Evolutionary conservation across 2,888 invertebrate species (phyloP).

Genomic region (Syrista parreyssii): DNA sequence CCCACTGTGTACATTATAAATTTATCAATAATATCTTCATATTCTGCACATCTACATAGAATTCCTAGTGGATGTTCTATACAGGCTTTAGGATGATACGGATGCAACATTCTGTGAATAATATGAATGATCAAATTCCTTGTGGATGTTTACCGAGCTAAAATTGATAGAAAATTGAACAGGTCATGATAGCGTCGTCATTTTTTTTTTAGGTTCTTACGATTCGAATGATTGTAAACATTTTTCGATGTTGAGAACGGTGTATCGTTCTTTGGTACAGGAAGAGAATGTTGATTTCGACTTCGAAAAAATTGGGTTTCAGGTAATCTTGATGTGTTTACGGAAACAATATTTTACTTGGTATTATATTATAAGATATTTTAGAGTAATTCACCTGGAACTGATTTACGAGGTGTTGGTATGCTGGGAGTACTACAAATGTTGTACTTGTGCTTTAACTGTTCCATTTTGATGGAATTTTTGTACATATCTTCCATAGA

Average conservation of each 20-base stretch:
- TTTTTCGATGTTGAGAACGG: slow-evolving; percentile 17
- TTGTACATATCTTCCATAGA: slow-evolving; percentile 13
- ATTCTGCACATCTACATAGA: slow-evolving; percentile 39
- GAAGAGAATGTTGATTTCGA: slow-evolving; percentile 2
- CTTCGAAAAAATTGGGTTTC: slow-evolving; percentile 18
- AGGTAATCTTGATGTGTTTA: slow-evolving; percentile 9
- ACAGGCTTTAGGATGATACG: slow-evolving; percentile 21
- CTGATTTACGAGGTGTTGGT: slow-evolving; percentile 18
- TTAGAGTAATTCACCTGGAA: slow-evolving; percentile 18
- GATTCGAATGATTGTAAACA: slow-evolving; percentile 10
- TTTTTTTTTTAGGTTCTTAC: slow-evolving; percentile 16
- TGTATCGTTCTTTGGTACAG: slow-evolving; percentile 11
- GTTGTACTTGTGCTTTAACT: slow-evolving; percentile 9
- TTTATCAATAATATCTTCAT: slow-evolving; percentile 30
- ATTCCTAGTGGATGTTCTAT: slow-evolving; percentile 40
- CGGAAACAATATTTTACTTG: neutral
- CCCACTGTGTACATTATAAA: slow-evolving; percentile 15
- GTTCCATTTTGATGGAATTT: neutral
- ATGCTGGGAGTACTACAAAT: slow-evolving; percentile 18
- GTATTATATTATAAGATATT: slow-evolving; percentile 1
- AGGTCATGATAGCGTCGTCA: neutral
- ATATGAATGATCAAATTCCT: neutral
- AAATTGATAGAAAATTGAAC: neutral
- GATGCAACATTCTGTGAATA: neutral
- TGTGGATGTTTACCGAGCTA: neutral